Base-by-base conservation (phyloP, 1,140 invertebrate species). In the Aphelinus atriplicis region DNA sequence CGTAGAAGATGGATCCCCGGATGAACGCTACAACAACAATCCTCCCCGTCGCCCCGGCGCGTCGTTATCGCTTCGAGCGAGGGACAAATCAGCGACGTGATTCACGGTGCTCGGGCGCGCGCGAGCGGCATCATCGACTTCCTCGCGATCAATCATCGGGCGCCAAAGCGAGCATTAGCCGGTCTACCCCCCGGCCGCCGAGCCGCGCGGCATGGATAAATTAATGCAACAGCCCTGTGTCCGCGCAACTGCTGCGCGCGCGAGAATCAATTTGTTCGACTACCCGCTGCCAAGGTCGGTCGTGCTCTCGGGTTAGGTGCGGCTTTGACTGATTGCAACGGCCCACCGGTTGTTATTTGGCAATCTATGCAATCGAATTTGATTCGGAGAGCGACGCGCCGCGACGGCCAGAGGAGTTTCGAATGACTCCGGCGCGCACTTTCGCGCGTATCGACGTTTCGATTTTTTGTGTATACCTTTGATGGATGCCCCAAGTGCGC, bases 91-190 rank as follows among this genome's bases (percentile, higher is more conserved):
- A 69, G 10, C 7, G 9, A 45, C 58, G 51, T 74, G 55, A 69
- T 69, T 69, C 60, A 68, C 57, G 60, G 3, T 45, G 26, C 51
- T 63, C 3, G 7, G 7, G 51, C n/a, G 7, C 10, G 42, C 26
- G 57, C 26, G 10, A 4, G 55, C 26, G 43, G 53, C 66, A 68
- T 68, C 53, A 45, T 68, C 66, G 51, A 68, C 56, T 57, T n/a
- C 56, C 10, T n/a, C 1, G 4, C 58, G 65, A 74, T 74, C 72
- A 69, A 74, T 74, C 72, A 63, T 74, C 48, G 71, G 7, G 10
- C 43, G n/a, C n/a, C 7, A 50, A 26, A 3, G 5, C 70, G 62
- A 10, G 43, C 62, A 65, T 64, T 56, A 63, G 46, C 48, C 48
- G n/a, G 26, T 43, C 2, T 42, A 4, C 48, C 69, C 26, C 1